Conservation (phyloP, 1,140 invertebrate species). For the Caligus rogercresseyi region DNA sequence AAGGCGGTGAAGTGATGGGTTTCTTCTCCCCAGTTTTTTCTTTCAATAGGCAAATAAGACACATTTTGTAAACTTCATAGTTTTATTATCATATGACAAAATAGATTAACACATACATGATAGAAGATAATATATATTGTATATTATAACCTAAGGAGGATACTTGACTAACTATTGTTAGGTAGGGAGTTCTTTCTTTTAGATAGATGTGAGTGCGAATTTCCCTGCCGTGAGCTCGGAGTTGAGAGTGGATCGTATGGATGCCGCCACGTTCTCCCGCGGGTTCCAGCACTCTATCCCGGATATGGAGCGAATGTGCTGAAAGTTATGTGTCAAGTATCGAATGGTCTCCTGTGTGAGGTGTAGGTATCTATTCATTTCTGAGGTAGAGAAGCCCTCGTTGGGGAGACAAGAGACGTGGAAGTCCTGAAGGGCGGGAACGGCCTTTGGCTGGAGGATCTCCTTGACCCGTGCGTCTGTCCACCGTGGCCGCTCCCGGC, state of each 20-base stretch:
- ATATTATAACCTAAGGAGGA: no score
- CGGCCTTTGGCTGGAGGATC: not conserved
- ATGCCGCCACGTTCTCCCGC: not conserved
- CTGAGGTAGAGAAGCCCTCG: slow-evolving; percentile 9
- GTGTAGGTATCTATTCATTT: slow-evolving; percentile 8
- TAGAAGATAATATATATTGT: not conserved
- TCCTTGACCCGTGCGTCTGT: slow-evolving; percentile 9
- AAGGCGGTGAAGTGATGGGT: no score
- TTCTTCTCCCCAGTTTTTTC: no score
- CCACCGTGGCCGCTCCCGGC: slow-evolving; percentile 9
- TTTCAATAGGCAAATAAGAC: no score
- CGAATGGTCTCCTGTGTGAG: slow-evolving; percentile 8
- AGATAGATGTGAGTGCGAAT: slow-evolving; percentile 5
- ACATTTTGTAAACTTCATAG: no score
- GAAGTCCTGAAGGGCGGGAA: not conserved
- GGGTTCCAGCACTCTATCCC: slow-evolving; percentile 4
- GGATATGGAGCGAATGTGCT: not conserved
- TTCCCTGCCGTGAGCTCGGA: not conserved
- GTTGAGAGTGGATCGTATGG: not conserved
- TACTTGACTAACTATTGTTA: no score
- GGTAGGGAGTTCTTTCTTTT: no score
- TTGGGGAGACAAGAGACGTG: slow-evolving; percentile 12
- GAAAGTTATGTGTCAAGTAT: slow-evolving; percentile 13
- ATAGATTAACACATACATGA: not conserved
- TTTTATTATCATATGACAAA: not conserved